Conservation (phyloP, 2,797 vertebrate species). For the Botia kubotai region DNA sequence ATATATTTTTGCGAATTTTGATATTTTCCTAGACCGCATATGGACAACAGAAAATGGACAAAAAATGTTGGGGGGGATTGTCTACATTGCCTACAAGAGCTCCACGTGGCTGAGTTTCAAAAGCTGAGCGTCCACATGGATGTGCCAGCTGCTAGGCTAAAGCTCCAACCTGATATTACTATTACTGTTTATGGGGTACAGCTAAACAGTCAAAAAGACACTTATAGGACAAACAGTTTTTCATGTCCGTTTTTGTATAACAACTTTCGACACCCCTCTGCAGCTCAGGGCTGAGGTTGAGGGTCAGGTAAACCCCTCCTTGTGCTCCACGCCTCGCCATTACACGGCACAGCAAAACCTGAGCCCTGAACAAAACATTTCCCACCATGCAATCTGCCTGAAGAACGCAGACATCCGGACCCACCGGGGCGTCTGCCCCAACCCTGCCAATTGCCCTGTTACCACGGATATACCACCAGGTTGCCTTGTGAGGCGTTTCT, state of each 20-base stretch:
- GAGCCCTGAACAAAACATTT: constrained; percentile 2
- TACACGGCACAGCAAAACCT: constrained; percentile 30
- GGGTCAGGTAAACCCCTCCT: constrained; percentile 49
- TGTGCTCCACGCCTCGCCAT: constrained; percentile 26
- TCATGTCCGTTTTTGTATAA: constrained; percentile 9
- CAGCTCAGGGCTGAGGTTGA: constrained; percentile 25
- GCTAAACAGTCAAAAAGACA: background rate
- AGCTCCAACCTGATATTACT: background rate
- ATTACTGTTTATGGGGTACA: background rate
- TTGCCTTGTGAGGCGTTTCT: constrained; percentile 61
- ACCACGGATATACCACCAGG: constrained; percentile 56
- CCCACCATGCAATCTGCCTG: constrained; percentile 27
- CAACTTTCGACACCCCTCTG: background rate
- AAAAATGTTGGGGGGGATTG: background rate
- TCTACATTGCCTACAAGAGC: background rate
- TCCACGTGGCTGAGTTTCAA: background rate
- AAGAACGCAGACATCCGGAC: constrained; percentile 55
- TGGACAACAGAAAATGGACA: background rate
- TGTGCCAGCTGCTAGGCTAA: too few relatives aligned
- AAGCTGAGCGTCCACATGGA: too few relatives aligned
- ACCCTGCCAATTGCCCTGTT: constrained; percentile 64
- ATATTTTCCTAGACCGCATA: background rate
- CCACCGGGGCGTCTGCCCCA: constrained; percentile 61
- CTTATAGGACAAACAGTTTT: constrained; percentile 4
- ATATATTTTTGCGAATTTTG: background rate